These are phyloP conservation scores for Peromyscus eremicus DNA, from an alignment of 2,797 vertebrate genomes.

Conservation along the genomic window DNA sequence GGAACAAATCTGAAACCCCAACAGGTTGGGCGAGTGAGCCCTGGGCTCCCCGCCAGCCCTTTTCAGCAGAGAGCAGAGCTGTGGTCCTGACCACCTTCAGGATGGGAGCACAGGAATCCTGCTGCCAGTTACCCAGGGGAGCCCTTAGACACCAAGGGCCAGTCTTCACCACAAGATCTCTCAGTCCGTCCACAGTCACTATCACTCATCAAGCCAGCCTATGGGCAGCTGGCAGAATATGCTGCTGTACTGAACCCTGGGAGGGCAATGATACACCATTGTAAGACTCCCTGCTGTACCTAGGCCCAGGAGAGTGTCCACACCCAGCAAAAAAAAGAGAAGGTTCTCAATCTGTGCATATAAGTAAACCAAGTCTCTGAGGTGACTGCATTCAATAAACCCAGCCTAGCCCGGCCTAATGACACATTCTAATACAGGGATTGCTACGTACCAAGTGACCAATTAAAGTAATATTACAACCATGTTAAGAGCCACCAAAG, in stretches of 20 bases:
- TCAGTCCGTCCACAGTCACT: background rate
- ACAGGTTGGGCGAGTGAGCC: conserved; percentile 69
- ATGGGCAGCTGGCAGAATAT: background rate
- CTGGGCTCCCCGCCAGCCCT: conserved; percentile 71
- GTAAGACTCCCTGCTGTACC: background rate
- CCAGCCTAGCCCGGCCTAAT: background rate
- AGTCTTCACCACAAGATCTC: background rate
- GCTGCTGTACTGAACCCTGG: background rate
- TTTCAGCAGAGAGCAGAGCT: conserved; percentile 52
- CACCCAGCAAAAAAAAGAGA: background rate
- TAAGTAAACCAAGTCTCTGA: background rate
- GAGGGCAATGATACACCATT: background rate
- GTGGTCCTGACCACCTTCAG: conserved; percentile 44
- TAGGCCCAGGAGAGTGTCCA: background rate
- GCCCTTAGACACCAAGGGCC: too few relatives aligned
- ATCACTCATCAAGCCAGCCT: rapidly evolving
- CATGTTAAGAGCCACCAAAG: background rate
- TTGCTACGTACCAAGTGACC: background rate
- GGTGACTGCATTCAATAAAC: background rate
- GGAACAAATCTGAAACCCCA: conserved; percentile 82
- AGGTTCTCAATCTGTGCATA: background rate
- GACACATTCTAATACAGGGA: background rate
- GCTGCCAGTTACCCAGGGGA: background rate
- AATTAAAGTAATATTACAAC: background rate
- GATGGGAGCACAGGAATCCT: background rate